phyloP scores from a whole-genome alignment of 2,113 vertebrate species.

The Scomber colias region DNA sequence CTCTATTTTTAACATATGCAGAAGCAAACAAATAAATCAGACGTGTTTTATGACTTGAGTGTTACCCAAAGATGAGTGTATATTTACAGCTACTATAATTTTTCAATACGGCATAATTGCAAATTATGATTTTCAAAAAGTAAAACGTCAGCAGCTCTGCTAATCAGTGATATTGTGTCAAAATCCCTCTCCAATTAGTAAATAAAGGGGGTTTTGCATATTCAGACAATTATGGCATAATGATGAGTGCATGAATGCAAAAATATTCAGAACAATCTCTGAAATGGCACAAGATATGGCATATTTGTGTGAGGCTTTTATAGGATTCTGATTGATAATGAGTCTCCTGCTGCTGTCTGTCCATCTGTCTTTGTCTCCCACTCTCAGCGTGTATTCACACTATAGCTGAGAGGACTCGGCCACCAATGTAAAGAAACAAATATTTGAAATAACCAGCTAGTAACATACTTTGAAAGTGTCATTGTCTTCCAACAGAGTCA shows the following conservation, averaged over 20 bases:
- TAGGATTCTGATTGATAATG: slow-evolving; percentile 20
- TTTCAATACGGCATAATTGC: slow-evolving; percentile 34
- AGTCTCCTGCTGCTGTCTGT: slow-evolving; percentile 2
- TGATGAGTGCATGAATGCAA: slow-evolving; percentile 33
- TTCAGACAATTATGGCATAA: slow-evolving; percentile 42
- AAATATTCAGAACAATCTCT: slow-evolving; percentile 23
- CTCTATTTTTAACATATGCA: slow-evolving; percentile 43
- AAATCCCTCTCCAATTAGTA: slow-evolving; percentile 37
- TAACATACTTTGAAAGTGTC: neutral
- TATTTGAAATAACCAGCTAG: slow-evolving; percentile 18
- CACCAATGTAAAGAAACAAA: neutral
- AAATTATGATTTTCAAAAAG: slow-evolving; percentile 1
- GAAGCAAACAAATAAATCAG: slow-evolving; percentile 35
- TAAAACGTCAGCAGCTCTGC: slow-evolving; percentile 1
- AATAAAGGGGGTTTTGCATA: slow-evolving; percentile 39
- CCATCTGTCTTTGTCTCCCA: slow-evolving; percentile 21
- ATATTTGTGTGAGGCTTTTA: slow-evolving; percentile 21
- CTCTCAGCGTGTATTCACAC: neutral
- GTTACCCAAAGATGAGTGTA: neutral
- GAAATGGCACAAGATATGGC: slow-evolving; percentile 29
- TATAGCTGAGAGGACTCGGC: neutral
- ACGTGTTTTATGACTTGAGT: neutral
- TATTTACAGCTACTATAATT: slow-evolving; percentile 12
- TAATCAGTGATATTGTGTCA: slow-evolving; percentile 58
- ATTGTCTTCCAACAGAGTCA: slow-evolving; percentile 11